Evolutionary conservation across 2,113 vertebrate species (phyloP), one percentile per base, ranked within the genome.

Genomic region (Egretta garzetta): DNA sequence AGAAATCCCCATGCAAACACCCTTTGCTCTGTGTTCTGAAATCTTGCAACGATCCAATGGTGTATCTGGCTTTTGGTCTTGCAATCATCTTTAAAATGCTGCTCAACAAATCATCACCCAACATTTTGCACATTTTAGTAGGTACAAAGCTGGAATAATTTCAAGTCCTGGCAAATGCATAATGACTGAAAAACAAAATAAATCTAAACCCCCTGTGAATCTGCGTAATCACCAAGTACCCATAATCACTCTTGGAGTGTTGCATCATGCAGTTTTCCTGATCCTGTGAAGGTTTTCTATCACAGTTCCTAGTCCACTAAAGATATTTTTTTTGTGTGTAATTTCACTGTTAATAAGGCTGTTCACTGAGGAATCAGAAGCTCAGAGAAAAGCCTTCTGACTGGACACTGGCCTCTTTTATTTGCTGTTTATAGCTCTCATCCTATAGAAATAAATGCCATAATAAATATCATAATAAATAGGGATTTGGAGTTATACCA

Each of bases 401-500:
- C 50, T 0, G 8, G 90, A 88, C 83, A 74, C 39, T 95, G 72
- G 45, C 45, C 18, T 91, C 45, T 39, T 94, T 94, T 88, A 72
- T 81, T 85, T 93, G 64, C 37, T 64, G 52, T 52, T 80, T 90
- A 43, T 81, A 76, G 30, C 17, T 79, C 72, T 89, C 41, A 72
- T 52, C 21, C 47, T 93, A 80, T 59, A 91, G 86, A 82, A 91
- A 94, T 93, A 85, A 90, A 77, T 94, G 87, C 43, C 86, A 77
- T 76, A 94, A 93, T 77, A 77, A 68, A 72, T 71, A 37, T 60
- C 28, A 47, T 89, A 91, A 96, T 91, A 96, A 96, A 91, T 73
- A 94, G 73, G 5, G 45, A 87, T 50, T 37, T 52, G 72, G 64
- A 91, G 37, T 86, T 90, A 85, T 41, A 91, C 49, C 74, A 66